Percentiles rank a stretch among this genome's conserved stretches.
Evolutionary conservation across 2,113 vertebrate genomes (phyloP).

Genomic region (Psittacula cyanocephala): DNA sequence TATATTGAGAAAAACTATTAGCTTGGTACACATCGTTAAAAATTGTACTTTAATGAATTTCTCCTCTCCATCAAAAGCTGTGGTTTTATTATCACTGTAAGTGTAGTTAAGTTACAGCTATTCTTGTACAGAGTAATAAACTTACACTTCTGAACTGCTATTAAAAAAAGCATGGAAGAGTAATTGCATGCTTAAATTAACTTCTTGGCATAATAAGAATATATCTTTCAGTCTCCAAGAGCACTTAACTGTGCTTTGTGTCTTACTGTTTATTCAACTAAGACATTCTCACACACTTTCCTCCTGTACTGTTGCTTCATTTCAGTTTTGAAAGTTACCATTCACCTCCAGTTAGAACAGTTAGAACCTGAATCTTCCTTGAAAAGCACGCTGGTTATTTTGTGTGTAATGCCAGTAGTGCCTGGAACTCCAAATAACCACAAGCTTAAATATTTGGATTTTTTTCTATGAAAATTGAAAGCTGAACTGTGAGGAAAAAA

Average conservation of each 20-base stretch:
- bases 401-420: neutral
- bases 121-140: neutral
- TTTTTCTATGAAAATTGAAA: conserved; percentile 11
- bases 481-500: neutral
- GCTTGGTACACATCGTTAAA: neutral
- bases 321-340: neutral
- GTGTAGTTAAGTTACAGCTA: neutral
- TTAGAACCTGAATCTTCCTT: neutral
- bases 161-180: neutral
- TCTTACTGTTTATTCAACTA: neutral
- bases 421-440: neutral
- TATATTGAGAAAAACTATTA: neutral
- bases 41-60: neutral
- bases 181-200: neutral
- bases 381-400: neutral
- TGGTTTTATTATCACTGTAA: neutral
- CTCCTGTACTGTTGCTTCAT: neutral
- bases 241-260: neutral
- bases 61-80: neutral
- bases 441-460: neutral
- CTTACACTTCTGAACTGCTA: neutral
- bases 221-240: neutral
- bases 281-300: neutral
- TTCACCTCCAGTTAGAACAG: neutral
- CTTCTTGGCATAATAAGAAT: neutral